Conservation (phyloP, 2,797 vertebrate species). For the Serranus cabrilla region DNA sequence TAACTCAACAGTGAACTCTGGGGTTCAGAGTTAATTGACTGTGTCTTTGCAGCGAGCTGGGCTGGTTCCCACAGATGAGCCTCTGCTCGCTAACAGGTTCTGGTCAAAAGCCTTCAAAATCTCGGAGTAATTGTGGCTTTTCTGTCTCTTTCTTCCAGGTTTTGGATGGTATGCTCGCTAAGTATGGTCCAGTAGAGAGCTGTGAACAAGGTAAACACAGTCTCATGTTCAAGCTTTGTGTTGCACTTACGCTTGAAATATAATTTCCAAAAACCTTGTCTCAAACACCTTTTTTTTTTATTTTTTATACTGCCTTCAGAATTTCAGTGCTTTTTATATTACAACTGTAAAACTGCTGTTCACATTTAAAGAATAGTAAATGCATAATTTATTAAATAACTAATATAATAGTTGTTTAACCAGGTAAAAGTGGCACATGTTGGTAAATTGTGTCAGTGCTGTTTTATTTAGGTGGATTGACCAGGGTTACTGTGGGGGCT, state of each 20-base stretch:
- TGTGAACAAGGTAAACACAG: slow-evolving; percentile 95
- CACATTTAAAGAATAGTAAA: too few species aligned
- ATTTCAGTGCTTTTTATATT: neutral
- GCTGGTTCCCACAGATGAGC: slow-evolving; percentile 52
- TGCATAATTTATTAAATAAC: neutral
- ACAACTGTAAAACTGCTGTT: too few species aligned
- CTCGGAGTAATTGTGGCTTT: slow-evolving; percentile 32
- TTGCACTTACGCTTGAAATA: neutral
- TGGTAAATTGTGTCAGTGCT: neutral
- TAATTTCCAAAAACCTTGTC: neutral
- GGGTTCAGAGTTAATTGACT: slow-evolving; percentile 50
- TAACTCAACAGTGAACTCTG: slow-evolving; percentile 48
- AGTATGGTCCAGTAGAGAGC: slow-evolving; percentile 97
- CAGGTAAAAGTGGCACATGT: neutral
- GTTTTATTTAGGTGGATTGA: slow-evolving; percentile 15
- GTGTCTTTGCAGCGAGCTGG: slow-evolving; percentile 42
- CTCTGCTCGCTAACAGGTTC: slow-evolving; percentile 46
- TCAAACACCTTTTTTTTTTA: too few species aligned
- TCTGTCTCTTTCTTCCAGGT: slow-evolving; percentile 83
- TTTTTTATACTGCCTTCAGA: neutral
- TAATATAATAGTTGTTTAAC: slow-evolving; percentile 10
- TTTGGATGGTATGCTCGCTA: slow-evolving; percentile 95
- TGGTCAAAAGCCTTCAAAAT: slow-evolving; percentile 36
- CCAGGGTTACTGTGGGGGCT: too few species aligned
- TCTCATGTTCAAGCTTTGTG: neutral